A percentile compares a stretch with the other conserved stretches of the same genome.
Conservation (phyloP, 2,797 vertebrate genomes). For the Pipistrellus nathusii region DNA sequence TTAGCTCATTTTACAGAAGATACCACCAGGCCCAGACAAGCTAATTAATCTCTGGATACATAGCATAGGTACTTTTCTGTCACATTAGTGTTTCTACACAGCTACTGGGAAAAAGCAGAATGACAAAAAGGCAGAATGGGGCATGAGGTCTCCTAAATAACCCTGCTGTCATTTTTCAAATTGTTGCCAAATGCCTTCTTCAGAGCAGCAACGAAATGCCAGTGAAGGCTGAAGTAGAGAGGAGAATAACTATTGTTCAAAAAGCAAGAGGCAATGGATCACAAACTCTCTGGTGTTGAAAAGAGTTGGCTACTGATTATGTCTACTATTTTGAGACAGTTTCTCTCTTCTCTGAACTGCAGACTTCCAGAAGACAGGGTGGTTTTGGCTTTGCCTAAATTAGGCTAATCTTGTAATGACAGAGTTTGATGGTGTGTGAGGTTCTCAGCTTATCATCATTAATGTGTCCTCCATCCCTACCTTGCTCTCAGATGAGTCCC, state of each 20-base stretch:
- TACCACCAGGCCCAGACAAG: background rate
- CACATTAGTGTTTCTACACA: conserved; percentile 7
- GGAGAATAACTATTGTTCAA: background rate
- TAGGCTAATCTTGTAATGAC: background rate
- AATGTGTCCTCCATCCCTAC: background rate
- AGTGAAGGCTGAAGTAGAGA: background rate
- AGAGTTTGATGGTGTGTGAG: conserved; percentile 7
- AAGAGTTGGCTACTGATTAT: background rate
- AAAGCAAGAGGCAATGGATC: background rate
- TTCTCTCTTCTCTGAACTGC: background rate
- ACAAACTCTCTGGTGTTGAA: background rate
- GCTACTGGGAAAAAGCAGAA: conserved; percentile 33
- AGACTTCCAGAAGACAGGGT: background rate
- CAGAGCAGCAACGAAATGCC: conserved; percentile 16
- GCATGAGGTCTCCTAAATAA: conserved; percentile 59
- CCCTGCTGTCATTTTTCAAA: conserved; percentile 5
- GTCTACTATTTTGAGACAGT: background rate
- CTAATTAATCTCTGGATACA: conserved; percentile 63
- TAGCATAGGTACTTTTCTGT: conserved; percentile 54
- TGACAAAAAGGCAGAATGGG: conserved; percentile 7
- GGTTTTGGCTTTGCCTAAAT: background rate
- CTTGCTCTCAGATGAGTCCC: background rate
- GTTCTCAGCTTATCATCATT: background rate
- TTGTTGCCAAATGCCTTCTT: conserved; percentile 40
- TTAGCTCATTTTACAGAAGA: conserved; percentile 27